These are phyloP conservation scores for Desmophyllum pertusum DNA, from an alignment of 92 coral and sea anemone genomes.

Conservation along the genomic window DNA sequence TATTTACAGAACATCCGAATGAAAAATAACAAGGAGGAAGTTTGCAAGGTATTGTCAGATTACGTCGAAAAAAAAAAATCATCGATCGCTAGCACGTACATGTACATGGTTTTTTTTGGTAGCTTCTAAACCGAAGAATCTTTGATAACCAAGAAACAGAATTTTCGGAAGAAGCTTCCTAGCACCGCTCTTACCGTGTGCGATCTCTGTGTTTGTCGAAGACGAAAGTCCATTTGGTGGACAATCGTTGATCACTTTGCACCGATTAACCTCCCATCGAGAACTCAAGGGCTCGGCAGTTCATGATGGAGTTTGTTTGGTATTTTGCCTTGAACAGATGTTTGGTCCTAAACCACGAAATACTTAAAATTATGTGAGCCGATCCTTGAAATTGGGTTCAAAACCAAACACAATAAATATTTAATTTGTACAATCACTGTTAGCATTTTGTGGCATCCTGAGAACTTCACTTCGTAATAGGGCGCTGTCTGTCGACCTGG, in stretches of 20 bases:
- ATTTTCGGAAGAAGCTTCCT: neutral
- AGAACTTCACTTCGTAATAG: too few relatives aligned
- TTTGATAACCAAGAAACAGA: neutral
- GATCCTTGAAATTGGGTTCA: too few relatives aligned
- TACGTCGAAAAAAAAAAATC: neutral
- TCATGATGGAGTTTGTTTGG: too few relatives aligned
- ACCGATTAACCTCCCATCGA: neutral
- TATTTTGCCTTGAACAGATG: neutral
- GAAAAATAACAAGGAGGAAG: conserved; percentile 84
- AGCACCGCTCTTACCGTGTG: neutral
- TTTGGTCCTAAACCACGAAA: too few relatives aligned
- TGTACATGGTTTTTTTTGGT: neutral
- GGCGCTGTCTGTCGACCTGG: too few relatives aligned
- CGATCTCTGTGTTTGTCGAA: neutral
- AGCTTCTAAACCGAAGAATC: neutral
- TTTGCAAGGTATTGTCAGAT: conserved; percentile 90
- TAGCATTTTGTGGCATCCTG: too few relatives aligned
- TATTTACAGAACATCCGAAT: conserved; percentile 72
- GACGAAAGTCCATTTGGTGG: neutral
- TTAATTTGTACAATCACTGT: too few relatives aligned
- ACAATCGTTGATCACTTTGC: neutral
- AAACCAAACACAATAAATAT: too few relatives aligned
- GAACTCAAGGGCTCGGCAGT: neutral
- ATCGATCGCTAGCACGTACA: neutral
- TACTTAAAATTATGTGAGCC: too few relatives aligned